A percentile compares a stretch with the other conserved stretches of the same genome.
These are phyloP conservation scores for Drosophila nr. perissopoda DNA, from an alignment of 2,888 invertebrate species.

Conservation along the genomic window DNA sequence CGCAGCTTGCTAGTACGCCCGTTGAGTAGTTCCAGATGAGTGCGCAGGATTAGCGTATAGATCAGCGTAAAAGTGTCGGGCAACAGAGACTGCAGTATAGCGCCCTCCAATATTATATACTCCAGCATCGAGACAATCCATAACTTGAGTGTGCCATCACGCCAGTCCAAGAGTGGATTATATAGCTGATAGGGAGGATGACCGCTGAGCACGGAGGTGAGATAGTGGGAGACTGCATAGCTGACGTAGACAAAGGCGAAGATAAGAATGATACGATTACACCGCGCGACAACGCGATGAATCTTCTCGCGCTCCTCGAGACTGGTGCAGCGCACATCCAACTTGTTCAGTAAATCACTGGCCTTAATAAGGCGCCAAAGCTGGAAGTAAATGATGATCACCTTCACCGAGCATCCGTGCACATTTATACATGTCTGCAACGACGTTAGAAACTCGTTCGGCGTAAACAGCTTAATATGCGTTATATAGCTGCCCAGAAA, in stretches of 20 bases:
- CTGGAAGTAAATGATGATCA: constrained; percentile 53
- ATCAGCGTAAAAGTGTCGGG: constrained; percentile 37
- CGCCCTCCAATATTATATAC: constrained; percentile 57
- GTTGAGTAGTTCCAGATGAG: constrained; percentile 61
- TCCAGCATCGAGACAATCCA: constrained; percentile 61
- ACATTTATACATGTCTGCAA: constrained; percentile 70
- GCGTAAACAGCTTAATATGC: constrained; percentile 57
- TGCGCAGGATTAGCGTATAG: constrained; percentile 36
- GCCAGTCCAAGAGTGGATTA: constrained; percentile 74
- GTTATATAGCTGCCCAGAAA: constrained; percentile 64
- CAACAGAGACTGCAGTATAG: constrained; percentile 65
- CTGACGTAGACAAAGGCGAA: constrained; percentile 60
- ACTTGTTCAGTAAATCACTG: constrained; percentile 54
- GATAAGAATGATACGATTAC: constrained; percentile 60
- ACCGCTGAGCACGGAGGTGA: constrained; percentile 58
- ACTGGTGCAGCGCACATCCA: constrained; percentile 61
- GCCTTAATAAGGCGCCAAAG: constrained; percentile 59
- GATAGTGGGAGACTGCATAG: constrained; percentile 58
- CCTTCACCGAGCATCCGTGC: constrained; percentile 65
- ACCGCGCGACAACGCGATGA: constrained; percentile 55
- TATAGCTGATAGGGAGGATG: constrained; percentile 73
- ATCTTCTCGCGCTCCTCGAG: constrained; percentile 60
- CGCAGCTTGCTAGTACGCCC: constrained; percentile 61
- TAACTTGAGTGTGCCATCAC: constrained; percentile 39
- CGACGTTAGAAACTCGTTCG: constrained; percentile 72